Base-by-base conservation (phyloP, 2,113 vertebrate species). In the Ceyx cyanopectus region DNA sequence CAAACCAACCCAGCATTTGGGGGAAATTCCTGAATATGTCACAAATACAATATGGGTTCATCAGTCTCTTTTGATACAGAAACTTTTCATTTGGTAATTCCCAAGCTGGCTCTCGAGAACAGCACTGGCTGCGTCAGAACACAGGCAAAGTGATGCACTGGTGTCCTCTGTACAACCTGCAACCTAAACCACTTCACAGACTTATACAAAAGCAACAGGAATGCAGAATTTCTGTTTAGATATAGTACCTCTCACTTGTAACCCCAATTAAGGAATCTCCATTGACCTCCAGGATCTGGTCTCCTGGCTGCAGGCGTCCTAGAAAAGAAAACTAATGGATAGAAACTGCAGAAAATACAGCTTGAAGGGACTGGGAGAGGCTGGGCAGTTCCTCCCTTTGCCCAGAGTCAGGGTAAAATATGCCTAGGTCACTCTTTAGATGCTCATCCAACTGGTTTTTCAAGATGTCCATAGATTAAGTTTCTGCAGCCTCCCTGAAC, bases 271-370 rank as follows among this genome's bases (percentile, higher is more conserved):
- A 88, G 90, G 97, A 98, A 56, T 99, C 98, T 43, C 98, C 98
- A 5, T 99, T 99, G 82, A 99, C 99, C 92, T 99, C 99, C 95
- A 99, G 92, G 94, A 99, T 99, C 97, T 99, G 99, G 96, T 99
- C 99, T 70, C 98, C 99, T 60, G 99, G 97, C 93, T 98, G 95
- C 63, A 99, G 97, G 87, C 98, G 98, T 34, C 99, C 99, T 99
- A 85, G 56, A 85, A 65, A 77, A 85, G 58, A 81, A 70, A 89
- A 92, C 45, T 21, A 56, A 65, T 83, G 87, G 81, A 23, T 88
- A 94, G 74, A 85, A 95, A 74, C n/a, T 46, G 62, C n/a, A 51
- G 84, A 92, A 94, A 95, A 66, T 80, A 85, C 91, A 89, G 89
- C 95, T 95, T 46, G 85, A 58, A 96, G 95, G 92, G 63, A 73